Evolutionary conservation across 37 sponge, comb jelly and placozoan species (phyloP).

Genomic region (Chondrilla cf. caribensis): DNA sequence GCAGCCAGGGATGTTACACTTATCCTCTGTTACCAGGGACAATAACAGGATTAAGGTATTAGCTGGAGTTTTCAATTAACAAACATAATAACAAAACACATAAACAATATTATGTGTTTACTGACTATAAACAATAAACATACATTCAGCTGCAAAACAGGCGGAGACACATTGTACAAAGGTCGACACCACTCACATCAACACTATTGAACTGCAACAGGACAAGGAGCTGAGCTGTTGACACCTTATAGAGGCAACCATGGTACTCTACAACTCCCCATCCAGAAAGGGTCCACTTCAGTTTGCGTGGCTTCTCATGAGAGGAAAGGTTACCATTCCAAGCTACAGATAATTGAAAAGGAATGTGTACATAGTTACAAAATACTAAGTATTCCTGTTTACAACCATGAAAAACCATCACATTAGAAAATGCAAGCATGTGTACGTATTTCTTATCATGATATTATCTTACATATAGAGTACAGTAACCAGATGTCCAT

Average conservation of each 20-base stretch:
- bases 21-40: too few species aligned
- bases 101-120: not conserved
- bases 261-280: constrained; percentile 42
- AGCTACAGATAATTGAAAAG: too few species aligned
- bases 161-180: not conserved
- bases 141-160: not conserved
- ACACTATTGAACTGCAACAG: constrained; percentile 57
- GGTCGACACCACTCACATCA: constrained; percentile 34
- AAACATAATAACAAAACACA: too few species aligned
- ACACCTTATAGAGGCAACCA: constrained; percentile 18
- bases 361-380: too few species aligned
- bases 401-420: too few species aligned
- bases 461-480: too few species aligned
- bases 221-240: constrained; percentile 73
- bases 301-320: constrained; percentile 30
- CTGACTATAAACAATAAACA: not conserved
- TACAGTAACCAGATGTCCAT: too few species aligned
- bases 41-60: too few species aligned
- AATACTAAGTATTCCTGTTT: too few species aligned
- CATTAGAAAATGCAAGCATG: too few species aligned
- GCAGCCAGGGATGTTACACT: not conserved
- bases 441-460: too few species aligned
- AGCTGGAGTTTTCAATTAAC: not conserved
- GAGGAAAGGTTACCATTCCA: too few species aligned
- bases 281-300: constrained; percentile 72